Percentiles rank a stretch among this genome's conserved stretches.
Evolutionary conservation across 2,113 vertebrate genomes (phyloP).

Genomic region (Trinectes maculatus): DNA sequence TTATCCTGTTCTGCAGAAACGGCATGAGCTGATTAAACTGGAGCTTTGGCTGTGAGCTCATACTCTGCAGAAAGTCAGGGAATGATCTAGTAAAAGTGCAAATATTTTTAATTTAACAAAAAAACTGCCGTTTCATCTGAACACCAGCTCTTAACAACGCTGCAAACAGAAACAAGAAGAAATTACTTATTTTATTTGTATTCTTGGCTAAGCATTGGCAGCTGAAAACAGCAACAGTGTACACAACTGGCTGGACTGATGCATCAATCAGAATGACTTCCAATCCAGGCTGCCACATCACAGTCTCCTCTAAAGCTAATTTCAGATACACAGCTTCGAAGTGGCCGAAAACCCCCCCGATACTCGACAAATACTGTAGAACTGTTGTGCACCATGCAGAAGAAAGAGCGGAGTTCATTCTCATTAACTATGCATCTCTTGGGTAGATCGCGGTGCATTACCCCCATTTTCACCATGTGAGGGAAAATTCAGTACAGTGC

Average conservation of each 20-base stretch:
- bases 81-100: not conserved
- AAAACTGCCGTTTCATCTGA: conserved; percentile 12
- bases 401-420: conserved; percentile 1
- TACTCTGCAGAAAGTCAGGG: not conserved
- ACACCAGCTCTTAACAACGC: not conserved
- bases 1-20: conserved; percentile 20
- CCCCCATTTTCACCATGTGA: not conserved
- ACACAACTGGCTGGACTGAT: conserved; percentile 21
- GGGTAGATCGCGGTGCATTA: conserved; percentile 5
- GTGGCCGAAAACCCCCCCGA: conserved; percentile 6
- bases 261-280: conserved; percentile 26
- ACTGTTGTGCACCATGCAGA: not conserved
- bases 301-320: conserved; percentile 44
- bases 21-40: conserved; percentile 6
- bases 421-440: conserved; percentile 33
- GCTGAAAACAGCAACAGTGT: conserved; percentile 39
- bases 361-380: conserved; percentile 13
- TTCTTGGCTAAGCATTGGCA: conserved; percentile 7
- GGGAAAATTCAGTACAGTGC: conserved; percentile 16
- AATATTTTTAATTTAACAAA: not conserved
- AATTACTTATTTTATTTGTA: conserved; percentile 9
- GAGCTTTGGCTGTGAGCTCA: not conserved
- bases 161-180: not conserved
- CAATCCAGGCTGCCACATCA: conserved; percentile 31
- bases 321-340: conserved; percentile 15